Percentiles rank a stretch among this genome's conserved stretches.
Conservation (phyloP, 2,113 vertebrate species). For the Holacanthus passer region DNA sequence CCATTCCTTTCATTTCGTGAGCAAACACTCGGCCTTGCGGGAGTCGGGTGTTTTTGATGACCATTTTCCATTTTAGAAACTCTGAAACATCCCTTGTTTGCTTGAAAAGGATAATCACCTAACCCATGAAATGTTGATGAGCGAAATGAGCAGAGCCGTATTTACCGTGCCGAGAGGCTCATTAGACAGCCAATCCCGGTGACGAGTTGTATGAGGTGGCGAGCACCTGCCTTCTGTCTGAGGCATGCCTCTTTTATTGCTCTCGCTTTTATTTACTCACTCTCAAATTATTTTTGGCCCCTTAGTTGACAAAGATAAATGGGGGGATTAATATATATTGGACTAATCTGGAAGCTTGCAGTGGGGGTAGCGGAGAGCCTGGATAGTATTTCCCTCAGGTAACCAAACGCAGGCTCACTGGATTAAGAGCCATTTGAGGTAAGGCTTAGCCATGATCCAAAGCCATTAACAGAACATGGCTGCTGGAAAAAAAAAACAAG, state of each 20-base stretch:
- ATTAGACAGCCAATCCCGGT: slow-evolving; percentile 87
- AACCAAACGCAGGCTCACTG: slow-evolving; percentile 91
- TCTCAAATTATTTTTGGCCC: slow-evolving; percentile 93
- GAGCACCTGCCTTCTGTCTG: slow-evolving; percentile 92
- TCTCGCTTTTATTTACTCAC: slow-evolving; percentile 91
- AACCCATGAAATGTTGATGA: slow-evolving; percentile 86
- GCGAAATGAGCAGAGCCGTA: slow-evolving; percentile 77
- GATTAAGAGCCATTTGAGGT: slow-evolving; percentile 98
- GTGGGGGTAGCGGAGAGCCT: slow-evolving; percentile 83
- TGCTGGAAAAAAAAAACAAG: slow-evolving; percentile 81
- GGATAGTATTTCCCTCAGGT: slow-evolving; percentile 99
- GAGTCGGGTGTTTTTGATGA: slow-evolving; percentile 66
- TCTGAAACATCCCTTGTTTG: slow-evolving; percentile 82
- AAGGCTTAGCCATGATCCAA: slow-evolving; percentile 93
- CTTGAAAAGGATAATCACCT: slow-evolving; percentile 78
- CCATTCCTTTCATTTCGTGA: slow-evolving; percentile 58
- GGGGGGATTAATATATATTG: slow-evolving; percentile 99
- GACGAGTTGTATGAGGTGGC: slow-evolving; percentile 84
- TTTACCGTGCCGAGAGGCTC: slow-evolving; percentile 86
- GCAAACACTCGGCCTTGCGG: slow-evolving; percentile 56
- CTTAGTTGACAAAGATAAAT: slow-evolving; percentile 99
- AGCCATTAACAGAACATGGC: slow-evolving; percentile 92
- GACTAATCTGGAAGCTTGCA: slow-evolving; percentile 89
- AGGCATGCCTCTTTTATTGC: slow-evolving; percentile 85
- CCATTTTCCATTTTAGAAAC: slow-evolving; percentile 78